These are phyloP conservation scores for Phataginus tetradactyla DNA, from an alignment of 2,797 vertebrate genomes.

Conservation along the genomic window DNA sequence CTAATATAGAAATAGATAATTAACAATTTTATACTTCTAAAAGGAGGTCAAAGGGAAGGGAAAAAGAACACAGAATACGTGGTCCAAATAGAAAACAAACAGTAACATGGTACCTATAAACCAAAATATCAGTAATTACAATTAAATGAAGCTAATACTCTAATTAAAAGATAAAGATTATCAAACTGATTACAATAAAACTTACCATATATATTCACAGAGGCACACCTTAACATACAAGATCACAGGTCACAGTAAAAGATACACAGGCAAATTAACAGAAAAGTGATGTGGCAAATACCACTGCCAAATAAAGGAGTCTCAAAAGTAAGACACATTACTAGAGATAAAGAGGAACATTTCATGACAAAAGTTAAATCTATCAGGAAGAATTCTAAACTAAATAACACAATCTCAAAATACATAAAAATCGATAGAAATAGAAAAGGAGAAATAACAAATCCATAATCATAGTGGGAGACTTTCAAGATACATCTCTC, in stretches of 20 bases:
- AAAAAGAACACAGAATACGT: background rate
- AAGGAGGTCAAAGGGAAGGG: too few species aligned
- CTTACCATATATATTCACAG: background rate
- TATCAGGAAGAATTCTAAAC: too few species aligned
- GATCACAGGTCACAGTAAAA: background rate
- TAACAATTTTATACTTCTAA: rapidly evolving
- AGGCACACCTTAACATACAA: background rate
- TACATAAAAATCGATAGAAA: too few species aligned
- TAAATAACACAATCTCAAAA: background rate
- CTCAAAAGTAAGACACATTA: rapidly evolving
- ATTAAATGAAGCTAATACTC: background rate
- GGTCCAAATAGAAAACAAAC: background rate
- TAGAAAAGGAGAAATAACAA: background rate
- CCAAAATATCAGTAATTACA: rapidly evolving
- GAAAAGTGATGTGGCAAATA: background rate
- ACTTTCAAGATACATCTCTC: rapidly evolving
- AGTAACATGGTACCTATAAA: rapidly evolving
- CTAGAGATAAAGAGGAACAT: background rate
- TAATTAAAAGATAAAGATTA: background rate
- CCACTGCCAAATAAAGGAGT: rapidly evolving
- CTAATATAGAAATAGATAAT: background rate
- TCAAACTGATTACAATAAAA: background rate
- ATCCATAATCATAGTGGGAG: background rate
- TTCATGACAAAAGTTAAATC: background rate
- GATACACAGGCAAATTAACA: background rate